Evolutionary conservation across 2,113 vertebrate species (phyloP), one percentile per base, ranked within the genome.

Genomic region (Lophotis ruficrista): DNA sequence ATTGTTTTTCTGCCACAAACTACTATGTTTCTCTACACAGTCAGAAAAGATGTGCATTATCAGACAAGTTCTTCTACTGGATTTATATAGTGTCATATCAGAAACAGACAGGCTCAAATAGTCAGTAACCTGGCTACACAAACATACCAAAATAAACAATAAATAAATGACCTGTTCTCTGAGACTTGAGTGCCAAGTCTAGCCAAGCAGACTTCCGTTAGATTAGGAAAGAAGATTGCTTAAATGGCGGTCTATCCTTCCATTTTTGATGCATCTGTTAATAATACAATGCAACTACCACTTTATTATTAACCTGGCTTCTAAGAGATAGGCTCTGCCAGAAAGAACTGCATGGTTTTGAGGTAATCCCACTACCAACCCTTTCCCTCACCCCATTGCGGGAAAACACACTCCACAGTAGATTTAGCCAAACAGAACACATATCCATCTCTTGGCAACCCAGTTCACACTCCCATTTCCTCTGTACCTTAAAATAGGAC

Each of bases 141-240:
- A 96, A 86, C 79, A 86, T 71, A 66, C 48, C 48, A 92, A 78
- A 68, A 81, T 66, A 90, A 90, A 92, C 45, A 69, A 80, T 47
- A 94, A 92, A 92, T 45, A 92, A 80, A 65, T 30, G 2, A 81
- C 64, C 14, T 83, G 45, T 60, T 90, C 30, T 9, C 14, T 35
- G 31, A 37, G 38, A 56, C 21, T 51, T 8, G 4, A 56, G 31
- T 71, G 61, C 45, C 61, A 93, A 83, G 57, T 22, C 72, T 57
- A 87, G 57, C 57, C 64, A 87, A 75, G 61, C 56, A 89, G 69
- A 72, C 50, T 84, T 92, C 60, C 3, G 1, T 25, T 38, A 82
- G 51, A 56, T 68, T 45, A 87, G 69, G 69, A 94, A 87, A 81
- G 76, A 87, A 30, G 22, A 76, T 27, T 93, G 56, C 5, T 5